Evolutionary conservation across 2,888 invertebrate genomes (phyloP), one percentile per base, ranked within the genome.

Genomic region (Invenusta paracnida): DNA sequence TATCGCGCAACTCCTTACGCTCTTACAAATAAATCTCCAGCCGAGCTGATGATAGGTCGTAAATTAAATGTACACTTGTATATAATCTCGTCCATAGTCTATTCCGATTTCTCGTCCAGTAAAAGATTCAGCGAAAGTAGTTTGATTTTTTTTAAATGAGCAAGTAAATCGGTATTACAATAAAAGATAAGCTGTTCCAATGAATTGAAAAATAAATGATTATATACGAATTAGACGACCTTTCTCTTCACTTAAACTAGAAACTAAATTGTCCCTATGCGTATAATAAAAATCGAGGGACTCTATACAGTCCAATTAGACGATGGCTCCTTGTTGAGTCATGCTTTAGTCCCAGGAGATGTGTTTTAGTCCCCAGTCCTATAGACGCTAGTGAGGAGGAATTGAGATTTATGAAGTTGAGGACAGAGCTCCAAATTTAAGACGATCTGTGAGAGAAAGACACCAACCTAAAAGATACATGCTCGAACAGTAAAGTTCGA

Each of bases 1-100:
- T 83, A 83, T 29, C 31, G 83, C 2, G 83, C 83, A 31, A 83
- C 83, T 66, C 83, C 30, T 31, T 29, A 29, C 66, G 83, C 29
- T 17, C 29, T 83, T 27, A 73, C 73, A 73, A 73, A 73, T 25
- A 66, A 83, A 30, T 83, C 23, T 28, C 30, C 30, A 66, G 83
- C 30, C 1, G 83, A 83, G 83, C 30, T 83, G 30, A 83, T 83
- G 83, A 30, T 29, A 2, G 30, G 83, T 66, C 83, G 17, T 25
- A 83, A 83, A 73, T 23, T 73, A 73, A 73, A 73, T 73, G 17
- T 73, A 73, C 23, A 73, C 73, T 73, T 23, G 2, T 23, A 73
- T 5, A 73, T 25, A 13, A 23, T 73, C 2, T 73, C 73, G 73
- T n/a, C 73, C 73, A 48, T 48, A 48, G 48, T 5, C 48, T 5